Evolutionary conservation across 2,113 vertebrate genomes (phyloP).

Genomic region (Noctilio leporinus): DNA sequence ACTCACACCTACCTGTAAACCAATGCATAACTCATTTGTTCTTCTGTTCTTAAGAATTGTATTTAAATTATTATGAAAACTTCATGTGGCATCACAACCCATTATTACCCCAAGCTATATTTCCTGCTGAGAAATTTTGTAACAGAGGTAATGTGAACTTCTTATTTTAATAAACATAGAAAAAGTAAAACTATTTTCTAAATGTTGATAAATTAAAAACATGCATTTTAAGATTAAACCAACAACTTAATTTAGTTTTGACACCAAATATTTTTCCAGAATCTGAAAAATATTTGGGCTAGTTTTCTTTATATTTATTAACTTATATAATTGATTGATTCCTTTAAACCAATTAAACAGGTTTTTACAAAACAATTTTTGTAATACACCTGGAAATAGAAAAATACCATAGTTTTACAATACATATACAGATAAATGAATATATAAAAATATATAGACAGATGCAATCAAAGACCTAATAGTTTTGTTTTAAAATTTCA

Average conservation of each 20-base stretch:
- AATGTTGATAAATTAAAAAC: neutral
- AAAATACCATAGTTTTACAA: neutral
- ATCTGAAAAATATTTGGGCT: neutral
- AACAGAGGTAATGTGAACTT: neutral
- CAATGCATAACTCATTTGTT: neutral
- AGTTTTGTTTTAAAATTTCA: neutral
- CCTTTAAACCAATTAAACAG: neutral
- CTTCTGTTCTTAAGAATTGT: neutral
- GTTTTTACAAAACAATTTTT: neutral
- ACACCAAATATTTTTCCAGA: neutral
- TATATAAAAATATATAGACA: neutral
- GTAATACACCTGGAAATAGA: neutral
- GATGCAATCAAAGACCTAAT: neutral
- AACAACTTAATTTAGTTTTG: neutral
- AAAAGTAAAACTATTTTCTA: neutral
- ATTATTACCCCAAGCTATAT: neutral
- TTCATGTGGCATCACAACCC: neutral
- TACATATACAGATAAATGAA: neutral
- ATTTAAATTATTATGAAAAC: neutral
- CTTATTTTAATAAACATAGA: neutral
- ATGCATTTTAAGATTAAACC: neutral
- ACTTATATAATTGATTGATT: neutral
- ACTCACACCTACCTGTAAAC: neutral
- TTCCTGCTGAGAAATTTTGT: neutral
- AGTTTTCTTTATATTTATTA: neutral